phyloP scores from a whole-genome alignment of 2,888 invertebrate genomes.

The Dorcus hopei region DNA sequence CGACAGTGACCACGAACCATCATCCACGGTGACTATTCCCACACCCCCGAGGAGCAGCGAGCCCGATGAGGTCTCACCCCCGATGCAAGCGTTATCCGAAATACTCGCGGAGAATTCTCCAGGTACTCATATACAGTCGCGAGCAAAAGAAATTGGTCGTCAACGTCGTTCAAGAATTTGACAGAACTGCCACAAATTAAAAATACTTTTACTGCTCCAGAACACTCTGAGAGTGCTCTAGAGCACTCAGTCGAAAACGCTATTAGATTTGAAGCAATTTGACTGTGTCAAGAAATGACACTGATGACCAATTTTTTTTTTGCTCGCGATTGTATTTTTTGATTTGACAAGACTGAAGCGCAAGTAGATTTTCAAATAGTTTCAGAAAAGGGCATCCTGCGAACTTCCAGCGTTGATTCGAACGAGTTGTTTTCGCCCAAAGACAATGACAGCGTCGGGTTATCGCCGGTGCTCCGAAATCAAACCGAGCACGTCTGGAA shows the following conservation, averaged over 20 bases:
- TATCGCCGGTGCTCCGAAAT: constrained; percentile 23
- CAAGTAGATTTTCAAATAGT: too few relatives aligned
- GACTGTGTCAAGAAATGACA: too few relatives aligned
- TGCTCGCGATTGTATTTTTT: too few relatives aligned
- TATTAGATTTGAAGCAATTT: too few relatives aligned
- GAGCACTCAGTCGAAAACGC: too few relatives aligned
- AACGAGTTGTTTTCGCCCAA: constrained; percentile 13
- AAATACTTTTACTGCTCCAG: too few relatives aligned
- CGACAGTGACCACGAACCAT: constrained; percentile 75
- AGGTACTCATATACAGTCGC: not conserved
- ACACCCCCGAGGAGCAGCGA: constrained; percentile 51
- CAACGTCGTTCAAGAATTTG: not conserved
- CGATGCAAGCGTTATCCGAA: not conserved
- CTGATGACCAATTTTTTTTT: too few relatives aligned
- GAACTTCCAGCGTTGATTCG: constrained; percentile 12
- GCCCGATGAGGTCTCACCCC: constrained; percentile 34
- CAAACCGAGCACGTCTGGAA: constrained; percentile 58
- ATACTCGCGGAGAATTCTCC: not conserved
- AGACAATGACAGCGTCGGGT: constrained; percentile 4
- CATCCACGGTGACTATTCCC: constrained; percentile 71
- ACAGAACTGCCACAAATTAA: too few relatives aligned
- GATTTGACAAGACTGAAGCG: too few relatives aligned
- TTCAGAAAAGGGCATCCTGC: constrained; percentile 10
- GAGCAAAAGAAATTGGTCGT: not conserved
- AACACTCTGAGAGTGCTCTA: too few relatives aligned